Conservation (phyloP, 2,797 vertebrate genomes). For the Pangasius macronema region DNA sequence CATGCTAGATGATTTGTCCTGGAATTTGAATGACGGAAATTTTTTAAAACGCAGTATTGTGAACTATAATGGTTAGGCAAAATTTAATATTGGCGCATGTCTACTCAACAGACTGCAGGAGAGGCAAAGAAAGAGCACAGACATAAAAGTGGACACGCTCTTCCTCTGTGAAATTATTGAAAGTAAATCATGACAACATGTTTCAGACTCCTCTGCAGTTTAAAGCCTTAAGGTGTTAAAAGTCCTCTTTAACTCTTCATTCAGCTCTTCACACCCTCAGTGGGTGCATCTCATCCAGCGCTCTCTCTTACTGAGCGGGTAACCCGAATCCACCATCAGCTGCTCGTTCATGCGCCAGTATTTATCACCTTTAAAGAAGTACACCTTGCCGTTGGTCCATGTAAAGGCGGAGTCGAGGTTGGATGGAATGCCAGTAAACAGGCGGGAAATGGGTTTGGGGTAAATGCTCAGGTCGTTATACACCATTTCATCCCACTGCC, state of each 20-base stretch:
- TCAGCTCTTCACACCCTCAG: slow-evolving; percentile 54
- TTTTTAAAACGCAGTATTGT: background rate
- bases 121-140: background rate
- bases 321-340: slow-evolving; percentile 78
- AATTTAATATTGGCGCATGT: background rate
- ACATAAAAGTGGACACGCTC: background rate
- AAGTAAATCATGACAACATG: background rate
- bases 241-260: background rate
- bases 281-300: slow-evolving; percentile 83
- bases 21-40: background rate
- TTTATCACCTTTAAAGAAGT: slow-evolving; percentile 83
- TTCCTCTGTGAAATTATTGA: background rate
- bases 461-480: slow-evolving; percentile 71
- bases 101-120: background rate
- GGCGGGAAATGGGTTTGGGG: slow-evolving; percentile 79
- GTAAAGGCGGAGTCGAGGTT: slow-evolving; percentile 79
- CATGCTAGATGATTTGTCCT: background rate
- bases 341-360: slow-evolving; percentile 83
- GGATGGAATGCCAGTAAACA: slow-evolving; percentile 78
- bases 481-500: slow-evolving; percentile 86
- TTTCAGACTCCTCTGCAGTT: background rate
- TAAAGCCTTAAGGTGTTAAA: background rate
- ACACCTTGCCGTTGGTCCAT: slow-evolving; percentile 82
- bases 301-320: slow-evolving; percentile 77
- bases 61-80: background rate